Evolutionary conservation across 2,888 invertebrate species (phyloP), one percentile per base, ranked within the genome.

Genomic region (Bembecia ichneumoniformis): DNA sequence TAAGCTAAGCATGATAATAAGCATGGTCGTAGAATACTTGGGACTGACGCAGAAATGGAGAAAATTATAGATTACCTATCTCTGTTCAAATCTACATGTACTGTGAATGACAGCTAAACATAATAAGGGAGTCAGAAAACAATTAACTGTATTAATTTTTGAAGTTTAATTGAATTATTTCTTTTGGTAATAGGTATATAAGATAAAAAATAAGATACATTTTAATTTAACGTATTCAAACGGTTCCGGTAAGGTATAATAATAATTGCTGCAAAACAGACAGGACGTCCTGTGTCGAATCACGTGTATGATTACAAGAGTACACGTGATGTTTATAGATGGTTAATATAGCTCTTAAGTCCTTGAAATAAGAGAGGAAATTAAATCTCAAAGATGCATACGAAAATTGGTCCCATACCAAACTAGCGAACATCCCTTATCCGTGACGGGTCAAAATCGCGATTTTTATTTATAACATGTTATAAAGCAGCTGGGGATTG

Each of bases 251-350:
- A 70, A 54, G 69, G 68, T 71, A 60, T 81, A 78, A 80, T 81
- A 83, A 84, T 86, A 82, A 83, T 82, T 79, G 77, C 74, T 73
- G 75, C 77, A 81, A 86, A 86, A 77, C 77, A 78, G 77, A 77
- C 81, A 84, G 84, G 86, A 84, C 75, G 83, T 81, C 80, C 84
- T 82, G 83, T 77, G 72, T 78, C 84, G 80, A 83, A 84, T 83
- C 63, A 62, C 58, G 63, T 62, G 58, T 58, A 63, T 62, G 61
- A 55, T 57, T 58, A 67, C 73, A 64, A 74, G 52, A 28, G 28
- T 28, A 28, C 28, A 0, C 28, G 28, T 7, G 28, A 9, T 9
- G 5, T 28, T 28, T 9, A 28, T 7, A 28, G 2, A 28, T 28
- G 7, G 28, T 2, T 28, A 9, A 4, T 9, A 66, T 53, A 55